Evolutionary conservation across 2,797 vertebrate species (phyloP).

Genomic region (Peromyscus eremicus): DNA sequence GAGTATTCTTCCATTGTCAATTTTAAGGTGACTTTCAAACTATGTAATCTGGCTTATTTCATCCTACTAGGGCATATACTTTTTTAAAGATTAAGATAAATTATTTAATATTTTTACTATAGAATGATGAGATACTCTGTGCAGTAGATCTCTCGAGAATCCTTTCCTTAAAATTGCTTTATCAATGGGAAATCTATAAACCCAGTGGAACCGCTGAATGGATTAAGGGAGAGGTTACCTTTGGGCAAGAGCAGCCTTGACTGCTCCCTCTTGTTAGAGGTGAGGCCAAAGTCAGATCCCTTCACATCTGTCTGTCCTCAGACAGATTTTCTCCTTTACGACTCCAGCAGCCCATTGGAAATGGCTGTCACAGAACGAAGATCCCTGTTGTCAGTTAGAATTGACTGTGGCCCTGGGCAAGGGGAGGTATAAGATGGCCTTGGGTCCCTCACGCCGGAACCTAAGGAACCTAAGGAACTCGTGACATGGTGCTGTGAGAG

Average conservation of each 20-base stretch:
- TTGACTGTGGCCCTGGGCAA: neutral
- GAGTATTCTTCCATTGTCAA: neutral
- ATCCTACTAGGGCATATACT: neutral
- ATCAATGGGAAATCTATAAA: neutral
- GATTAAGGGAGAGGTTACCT: neutral
- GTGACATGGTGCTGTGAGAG: neutral
- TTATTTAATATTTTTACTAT: neutral
- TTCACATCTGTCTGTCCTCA: neutral
- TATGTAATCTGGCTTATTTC: neutral
- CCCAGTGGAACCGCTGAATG: neutral
- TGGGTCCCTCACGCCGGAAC: neutral
- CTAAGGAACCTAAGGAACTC: neutral
- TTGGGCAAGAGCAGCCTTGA: neutral
- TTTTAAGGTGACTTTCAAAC: neutral
- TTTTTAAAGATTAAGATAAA: conserved; percentile 41
- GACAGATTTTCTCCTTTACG: neutral
- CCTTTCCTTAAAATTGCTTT: neutral
- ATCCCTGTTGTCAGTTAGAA: neutral
- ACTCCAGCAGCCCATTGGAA: neutral
- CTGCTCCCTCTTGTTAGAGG: neutral
- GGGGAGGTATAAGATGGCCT: neutral
- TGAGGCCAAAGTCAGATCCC: neutral
- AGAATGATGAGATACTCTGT: neutral
- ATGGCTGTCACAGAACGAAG: neutral
- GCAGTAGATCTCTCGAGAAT: neutral